Evolutionary conservation across 2,797 vertebrate genomes (phyloP), one percentile per base, ranked within the genome.

Genomic region (Chromis chromis): DNA sequence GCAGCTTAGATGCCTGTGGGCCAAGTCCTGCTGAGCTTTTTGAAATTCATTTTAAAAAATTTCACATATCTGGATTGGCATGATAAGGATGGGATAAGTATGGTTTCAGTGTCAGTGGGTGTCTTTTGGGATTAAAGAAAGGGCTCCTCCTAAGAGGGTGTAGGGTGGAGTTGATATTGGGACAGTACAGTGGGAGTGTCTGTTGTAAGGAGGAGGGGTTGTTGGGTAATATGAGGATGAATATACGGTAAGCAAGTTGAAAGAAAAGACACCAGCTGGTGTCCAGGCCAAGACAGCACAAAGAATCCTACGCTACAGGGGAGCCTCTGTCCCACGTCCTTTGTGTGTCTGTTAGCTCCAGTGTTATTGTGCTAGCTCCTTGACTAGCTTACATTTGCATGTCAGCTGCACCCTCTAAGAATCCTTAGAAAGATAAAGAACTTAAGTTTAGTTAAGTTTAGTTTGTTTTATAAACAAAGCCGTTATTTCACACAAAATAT

Each of bases 211-310:
- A 27, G 76, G 66, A 59, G 40, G 53, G 62, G 65, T 36, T 62
- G 33, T 49, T 83, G 61, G 71, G 71, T 87, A 84, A 84, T 68
- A 72, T 52, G 77, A 81, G 70, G 70, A 81, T 74, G 81, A 81
- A 78, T 78, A 22, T 86, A 82, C 86, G 83, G 76, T 76, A 75
- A 71, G 78, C 25, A 55, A 73, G 50, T 76, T 64, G 74, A 81
- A 81, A 56, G 70, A 76, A 71, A 55, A 66, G 74, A 53, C 72
- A 76, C 70, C 89, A 91, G 87, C 89, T 93, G 90, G 89, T 86
- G 86, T 86, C 70, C 76, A 39, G 70, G 77, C 68, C 67, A 55
- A 74, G 73, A 70, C 54, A 64, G 79, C 69, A 84, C 77, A 84
- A 84, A 88, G 78, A 76, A 42, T 74, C 74, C 44, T 65, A 56